phyloP scores from a whole-genome alignment of 1,140 invertebrate genomes.

The Pollicipes pollicipes region DNA sequence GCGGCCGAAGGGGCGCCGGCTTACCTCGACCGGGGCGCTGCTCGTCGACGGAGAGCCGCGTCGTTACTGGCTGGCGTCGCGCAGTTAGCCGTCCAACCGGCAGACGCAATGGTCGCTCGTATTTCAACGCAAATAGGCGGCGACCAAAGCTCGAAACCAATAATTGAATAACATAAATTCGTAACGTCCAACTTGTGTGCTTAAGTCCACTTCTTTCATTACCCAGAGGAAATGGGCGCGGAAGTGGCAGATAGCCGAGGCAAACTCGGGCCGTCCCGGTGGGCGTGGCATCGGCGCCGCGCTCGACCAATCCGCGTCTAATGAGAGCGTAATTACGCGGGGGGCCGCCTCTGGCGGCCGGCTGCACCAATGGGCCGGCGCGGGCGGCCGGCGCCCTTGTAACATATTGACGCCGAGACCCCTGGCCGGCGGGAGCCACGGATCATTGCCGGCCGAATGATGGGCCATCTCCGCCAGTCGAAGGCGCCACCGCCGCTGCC shows the following conservation, averaged over 20 bases:
- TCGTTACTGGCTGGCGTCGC: background rate
- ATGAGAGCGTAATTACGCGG: background rate
- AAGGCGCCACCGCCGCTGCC: too few species aligned
- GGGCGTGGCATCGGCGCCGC: background rate
- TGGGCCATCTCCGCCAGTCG: background rate
- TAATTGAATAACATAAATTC: slow-evolving; percentile 2
- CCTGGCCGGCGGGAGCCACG: background rate
- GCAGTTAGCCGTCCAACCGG: background rate
- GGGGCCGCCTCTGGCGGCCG: too few species aligned
- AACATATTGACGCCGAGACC: background rate
- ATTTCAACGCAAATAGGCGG: background rate
- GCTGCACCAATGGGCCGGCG: background rate
- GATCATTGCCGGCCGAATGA: background rate
- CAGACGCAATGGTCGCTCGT: background rate
- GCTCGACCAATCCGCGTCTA: background rate
- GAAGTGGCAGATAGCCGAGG: background rate
- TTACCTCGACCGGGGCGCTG: background rate
- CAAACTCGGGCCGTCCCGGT: background rate
- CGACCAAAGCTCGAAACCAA: background rate
- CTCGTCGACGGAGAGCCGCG: too few species aligned
- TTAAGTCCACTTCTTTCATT: slow-evolving; percentile 2
- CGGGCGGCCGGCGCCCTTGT: background rate
- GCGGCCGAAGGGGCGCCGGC: too few species aligned
- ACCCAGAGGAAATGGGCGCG: background rate
- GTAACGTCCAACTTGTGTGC: background rate